Conservation (phyloP, 2,797 vertebrate species). For the Xiphorhynchus erythropygius region DNA sequence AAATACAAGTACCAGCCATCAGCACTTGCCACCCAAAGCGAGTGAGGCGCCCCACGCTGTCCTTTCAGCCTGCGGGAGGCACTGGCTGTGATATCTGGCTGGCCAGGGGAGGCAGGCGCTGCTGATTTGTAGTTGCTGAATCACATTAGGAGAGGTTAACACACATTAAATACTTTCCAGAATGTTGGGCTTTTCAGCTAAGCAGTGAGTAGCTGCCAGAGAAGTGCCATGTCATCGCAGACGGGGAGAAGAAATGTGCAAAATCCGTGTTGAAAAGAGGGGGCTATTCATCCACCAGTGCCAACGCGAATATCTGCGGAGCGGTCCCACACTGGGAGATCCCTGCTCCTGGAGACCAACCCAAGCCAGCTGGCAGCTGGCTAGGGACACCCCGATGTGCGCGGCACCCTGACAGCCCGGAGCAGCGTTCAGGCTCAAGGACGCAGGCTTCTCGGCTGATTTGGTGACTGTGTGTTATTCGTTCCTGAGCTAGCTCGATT, state of each 20-base stretch:
- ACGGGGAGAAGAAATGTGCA: background rate
- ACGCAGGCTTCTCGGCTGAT: background rate
- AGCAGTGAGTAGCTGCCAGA: slow-evolving; percentile 10
- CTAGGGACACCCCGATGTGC: background rate
- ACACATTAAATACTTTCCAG: slow-evolving; percentile 27
- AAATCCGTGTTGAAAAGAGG: background rate
- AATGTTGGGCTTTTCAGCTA: slow-evolving; percentile 30
- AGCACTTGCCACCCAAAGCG: background rate
- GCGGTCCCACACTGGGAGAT: background rate
- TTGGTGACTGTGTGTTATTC: background rate
- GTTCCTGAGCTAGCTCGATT: background rate
- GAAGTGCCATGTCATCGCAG: slow-evolving; percentile 54
- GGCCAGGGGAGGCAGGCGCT: background rate
- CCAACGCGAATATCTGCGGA: background rate
- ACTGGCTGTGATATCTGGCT: background rate
- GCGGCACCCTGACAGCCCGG: background rate
- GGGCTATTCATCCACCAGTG: background rate
- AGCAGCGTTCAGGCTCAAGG: background rate
- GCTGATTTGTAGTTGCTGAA: slow-evolving; percentile 19
- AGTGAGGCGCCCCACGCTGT: background rate
- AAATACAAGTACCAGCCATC: background rate
- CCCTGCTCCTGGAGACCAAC: background rate
- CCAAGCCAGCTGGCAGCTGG: background rate
- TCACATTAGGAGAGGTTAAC: slow-evolving; percentile 48
- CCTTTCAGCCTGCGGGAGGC: background rate